phyloP scores from a whole-genome alignment of 2,888 invertebrate genomes.

The Erebia ligea region DNA sequence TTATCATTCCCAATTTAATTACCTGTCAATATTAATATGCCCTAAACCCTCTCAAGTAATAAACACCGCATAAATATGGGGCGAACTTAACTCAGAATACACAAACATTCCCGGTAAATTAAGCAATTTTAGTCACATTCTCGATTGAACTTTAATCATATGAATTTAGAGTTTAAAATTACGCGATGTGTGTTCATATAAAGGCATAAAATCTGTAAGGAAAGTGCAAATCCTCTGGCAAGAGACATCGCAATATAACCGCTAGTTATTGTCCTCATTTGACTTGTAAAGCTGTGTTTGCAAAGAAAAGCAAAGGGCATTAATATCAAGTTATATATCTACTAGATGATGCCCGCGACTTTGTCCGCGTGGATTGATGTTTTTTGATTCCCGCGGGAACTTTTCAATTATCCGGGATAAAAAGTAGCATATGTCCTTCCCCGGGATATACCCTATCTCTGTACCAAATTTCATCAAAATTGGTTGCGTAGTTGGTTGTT shows the following conservation, averaged over 20 bases:
- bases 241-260: constrained; percentile 19
- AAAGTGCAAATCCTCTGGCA: constrained; percentile 23
- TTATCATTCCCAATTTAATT: neutral
- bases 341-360: no score
- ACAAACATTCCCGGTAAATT: constrained; percentile 8
- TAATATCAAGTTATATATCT: no score
- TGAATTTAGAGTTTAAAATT: neutral
- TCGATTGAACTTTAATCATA: neutral
- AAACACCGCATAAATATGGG: neutral
- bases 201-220: constrained; percentile 4
- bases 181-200: neutral
- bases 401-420: no score
- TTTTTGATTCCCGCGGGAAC: no score
- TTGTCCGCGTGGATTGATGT: no score
- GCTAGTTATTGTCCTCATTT: constrained; percentile 14
- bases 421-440: no score
- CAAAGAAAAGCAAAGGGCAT: no score
- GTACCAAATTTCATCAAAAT: no score
- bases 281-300: constrained; percentile 13
- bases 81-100: constrained; percentile 7
- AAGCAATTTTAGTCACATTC: constrained; percentile 1
- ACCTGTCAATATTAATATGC: neutral
- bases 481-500: no score
- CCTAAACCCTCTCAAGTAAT: neutral
- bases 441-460: no score